phyloP scores from a whole-genome alignment of 30 jellyfish, hydroid and myxozoan species.

The Aurelia aurita complex sp. Pacific region DNA sequence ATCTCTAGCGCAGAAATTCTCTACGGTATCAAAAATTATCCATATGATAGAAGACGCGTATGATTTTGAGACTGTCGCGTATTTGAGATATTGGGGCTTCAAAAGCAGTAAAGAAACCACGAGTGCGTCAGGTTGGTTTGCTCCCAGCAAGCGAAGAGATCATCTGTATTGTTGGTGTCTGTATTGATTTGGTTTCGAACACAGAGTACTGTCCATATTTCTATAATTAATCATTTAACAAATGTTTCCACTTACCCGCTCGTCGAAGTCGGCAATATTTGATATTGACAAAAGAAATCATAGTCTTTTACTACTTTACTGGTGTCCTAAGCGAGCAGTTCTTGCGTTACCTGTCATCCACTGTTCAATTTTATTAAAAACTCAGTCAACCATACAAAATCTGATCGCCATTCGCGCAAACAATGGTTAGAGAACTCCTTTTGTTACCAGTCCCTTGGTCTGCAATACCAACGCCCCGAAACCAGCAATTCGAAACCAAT shows the following conservation, averaged over 20 bases:
- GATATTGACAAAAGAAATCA: constrained; percentile 52
- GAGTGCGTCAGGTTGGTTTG: too few relatives aligned
- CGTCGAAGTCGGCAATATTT: constrained; percentile 9
- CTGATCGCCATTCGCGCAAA: not conserved
- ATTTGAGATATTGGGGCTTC: too few relatives aligned
- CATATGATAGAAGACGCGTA: too few relatives aligned
- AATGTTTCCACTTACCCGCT: constrained; percentile 33
- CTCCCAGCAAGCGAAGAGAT: not conserved
- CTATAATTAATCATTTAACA: constrained; percentile 39
- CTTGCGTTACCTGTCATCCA: constrained; percentile 53
- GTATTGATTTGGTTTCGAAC: constrained; percentile 13
- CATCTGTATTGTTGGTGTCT: constrained; percentile 45
- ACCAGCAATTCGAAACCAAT: too few relatives aligned
- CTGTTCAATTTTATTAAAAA: constrained; percentile 62
- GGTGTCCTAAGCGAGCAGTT: constrained; percentile 31
- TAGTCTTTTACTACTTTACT: constrained; percentile 49
- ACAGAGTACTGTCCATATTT: constrained; percentile 27
- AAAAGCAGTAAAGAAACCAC: too few relatives aligned
- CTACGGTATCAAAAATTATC: too few relatives aligned
- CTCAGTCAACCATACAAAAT: constrained; percentile 47
- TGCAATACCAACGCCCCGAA: too few relatives aligned
- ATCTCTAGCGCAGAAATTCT: too few relatives aligned
- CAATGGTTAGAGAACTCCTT: not conserved
- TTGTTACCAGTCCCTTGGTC: too few relatives aligned
- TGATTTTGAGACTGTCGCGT: too few relatives aligned